Percentiles rank a stretch among this genome's conserved stretches.
Evolutionary conservation across 1,140 invertebrate species (phyloP).

Genomic region (Geopemphigus sp.): DNA sequence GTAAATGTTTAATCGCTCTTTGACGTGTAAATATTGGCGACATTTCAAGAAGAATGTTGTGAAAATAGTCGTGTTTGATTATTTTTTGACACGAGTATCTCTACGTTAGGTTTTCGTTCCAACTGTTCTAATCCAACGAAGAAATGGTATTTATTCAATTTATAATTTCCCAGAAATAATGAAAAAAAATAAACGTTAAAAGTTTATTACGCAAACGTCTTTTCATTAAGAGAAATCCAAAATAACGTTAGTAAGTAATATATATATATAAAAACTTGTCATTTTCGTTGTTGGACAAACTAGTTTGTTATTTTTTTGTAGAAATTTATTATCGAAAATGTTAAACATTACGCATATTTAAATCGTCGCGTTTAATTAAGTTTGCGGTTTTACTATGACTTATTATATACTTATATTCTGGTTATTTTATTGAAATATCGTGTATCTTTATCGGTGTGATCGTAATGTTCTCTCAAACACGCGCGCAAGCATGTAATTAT

Average conservation of each 20-base stretch:
- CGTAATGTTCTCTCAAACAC: too few species aligned
- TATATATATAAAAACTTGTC: not conserved
- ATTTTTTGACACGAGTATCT: not conserved
- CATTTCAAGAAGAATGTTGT: not conserved
- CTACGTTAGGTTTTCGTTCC: not conserved
- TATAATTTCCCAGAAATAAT: not conserved
- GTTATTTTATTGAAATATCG: too few species aligned
- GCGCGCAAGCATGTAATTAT: too few species aligned
- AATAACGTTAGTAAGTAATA: too few species aligned
- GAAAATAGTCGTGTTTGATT: not conserved
- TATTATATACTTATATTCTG: too few species aligned
- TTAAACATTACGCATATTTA: too few species aligned
- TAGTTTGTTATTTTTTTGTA: constrained; percentile 5
- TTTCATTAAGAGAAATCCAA: not conserved
- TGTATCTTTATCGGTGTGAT: too few species aligned
- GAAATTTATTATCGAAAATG: not conserved
- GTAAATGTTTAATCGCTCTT: not conserved
- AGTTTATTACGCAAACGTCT: not conserved
- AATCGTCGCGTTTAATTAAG: too few species aligned
- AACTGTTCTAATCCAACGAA: not conserved
- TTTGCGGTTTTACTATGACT: too few species aligned
- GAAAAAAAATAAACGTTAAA: not conserved
- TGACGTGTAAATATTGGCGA: not conserved
- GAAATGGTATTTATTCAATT: not conserved
- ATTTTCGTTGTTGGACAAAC: not conserved